phyloP scores from a whole-genome alignment of 2,113 vertebrate species.

The Nesoenas mayeri region DNA sequence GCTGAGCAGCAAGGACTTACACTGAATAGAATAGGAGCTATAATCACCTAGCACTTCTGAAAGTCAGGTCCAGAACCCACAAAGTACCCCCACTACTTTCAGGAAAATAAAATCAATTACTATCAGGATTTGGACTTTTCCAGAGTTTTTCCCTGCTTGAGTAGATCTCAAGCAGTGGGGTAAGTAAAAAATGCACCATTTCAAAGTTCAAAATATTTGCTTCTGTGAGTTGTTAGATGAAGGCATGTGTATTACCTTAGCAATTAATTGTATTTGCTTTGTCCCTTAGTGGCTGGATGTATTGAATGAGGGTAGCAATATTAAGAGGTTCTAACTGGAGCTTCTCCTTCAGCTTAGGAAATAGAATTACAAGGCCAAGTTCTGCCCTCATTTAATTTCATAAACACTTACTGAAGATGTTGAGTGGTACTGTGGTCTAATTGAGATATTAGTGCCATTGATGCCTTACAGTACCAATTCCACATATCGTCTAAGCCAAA shows the following conservation, averaged over 20 bases:
- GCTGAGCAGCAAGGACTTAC: neutral
- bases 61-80: neutral
- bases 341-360: neutral
- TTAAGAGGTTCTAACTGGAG: neutral
- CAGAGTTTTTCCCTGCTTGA: neutral
- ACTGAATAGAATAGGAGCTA: neutral
- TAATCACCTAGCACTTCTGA: neutral
- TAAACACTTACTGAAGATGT: neutral
- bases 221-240: neutral
- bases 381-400: conserved; percentile 7
- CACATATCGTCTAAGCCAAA: neutral
- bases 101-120: neutral
- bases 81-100: neutral
- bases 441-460: neutral
- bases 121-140: neutral
- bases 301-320: neutral
- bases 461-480: neutral
- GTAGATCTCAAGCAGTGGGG: neutral
- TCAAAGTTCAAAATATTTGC: neutral
- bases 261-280: neutral
- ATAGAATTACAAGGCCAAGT: neutral
- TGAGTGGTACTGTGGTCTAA: neutral
- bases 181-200: neutral
- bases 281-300: neutral
- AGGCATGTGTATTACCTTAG: neutral